A percentile compares a stretch with the other conserved stretches of the same genome.
Conservation (phyloP, 35 echinoderm and acorn worm genomes). For the Heliocidaris tuberculata region DNA sequence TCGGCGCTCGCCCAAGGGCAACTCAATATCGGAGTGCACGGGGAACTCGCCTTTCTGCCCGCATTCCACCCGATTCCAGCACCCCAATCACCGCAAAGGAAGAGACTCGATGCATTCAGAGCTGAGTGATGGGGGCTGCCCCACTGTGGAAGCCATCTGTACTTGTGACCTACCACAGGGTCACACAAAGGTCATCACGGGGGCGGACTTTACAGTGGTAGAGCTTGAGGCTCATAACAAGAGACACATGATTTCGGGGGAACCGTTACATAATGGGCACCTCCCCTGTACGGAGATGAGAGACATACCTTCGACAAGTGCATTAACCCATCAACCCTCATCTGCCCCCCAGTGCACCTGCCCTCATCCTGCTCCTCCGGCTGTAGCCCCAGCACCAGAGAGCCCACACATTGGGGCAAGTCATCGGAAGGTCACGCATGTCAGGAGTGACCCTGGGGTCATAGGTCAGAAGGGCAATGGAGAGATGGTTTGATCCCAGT, state of each 20-base stretch:
- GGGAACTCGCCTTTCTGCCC: conserved; percentile 81
- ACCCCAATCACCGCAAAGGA: conserved; percentile 44
- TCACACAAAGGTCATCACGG: conserved; percentile 36
- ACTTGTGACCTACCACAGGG: neutral
- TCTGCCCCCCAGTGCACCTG: conserved; percentile 34
- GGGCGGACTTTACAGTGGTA: conserved; percentile 36
- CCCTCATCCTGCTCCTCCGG: neutral
- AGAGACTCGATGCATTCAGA: conserved; percentile 57
- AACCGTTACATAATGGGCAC: neutral
- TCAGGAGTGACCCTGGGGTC: conserved; percentile 22
- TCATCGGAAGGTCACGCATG: conserved; percentile 23
- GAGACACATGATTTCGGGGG: neutral
- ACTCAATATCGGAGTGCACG: conserved; percentile 52
- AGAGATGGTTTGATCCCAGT: conserved; percentile 20
- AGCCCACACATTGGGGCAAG: neutral
- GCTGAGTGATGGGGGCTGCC: neutral
- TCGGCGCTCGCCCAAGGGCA: conserved; percentile 13
- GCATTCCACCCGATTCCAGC: conserved; percentile 71
- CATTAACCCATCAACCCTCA: neutral
- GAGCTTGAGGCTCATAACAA: conserved; percentile 41
- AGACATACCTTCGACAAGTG: conserved; percentile 38
- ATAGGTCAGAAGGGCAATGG: conserved; percentile 34
- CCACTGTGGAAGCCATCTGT: neutral
- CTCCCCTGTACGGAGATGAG: neutral
- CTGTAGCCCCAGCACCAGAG: neutral